Percentiles rank a stretch among this genome's conserved stretches.
Conservation (phyloP, 2,797 vertebrate species). For the Notamacropus eugenii region DNA sequence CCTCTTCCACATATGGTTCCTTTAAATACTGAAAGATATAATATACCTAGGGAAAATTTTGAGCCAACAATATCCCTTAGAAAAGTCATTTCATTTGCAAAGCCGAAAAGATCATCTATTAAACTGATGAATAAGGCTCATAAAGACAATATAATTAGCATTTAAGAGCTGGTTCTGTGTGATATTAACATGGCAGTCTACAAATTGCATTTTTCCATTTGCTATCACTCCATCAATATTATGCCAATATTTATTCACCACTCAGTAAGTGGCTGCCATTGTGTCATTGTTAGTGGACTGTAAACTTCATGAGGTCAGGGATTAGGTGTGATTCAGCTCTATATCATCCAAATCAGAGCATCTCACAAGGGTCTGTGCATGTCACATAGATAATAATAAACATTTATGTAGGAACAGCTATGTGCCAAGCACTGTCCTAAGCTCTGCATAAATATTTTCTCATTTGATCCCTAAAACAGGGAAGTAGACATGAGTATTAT, state of each 20-base stretch:
- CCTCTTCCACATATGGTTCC: not conserved
- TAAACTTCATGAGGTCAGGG: not conserved
- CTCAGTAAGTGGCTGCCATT: not conserved
- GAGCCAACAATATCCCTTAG: not conserved
- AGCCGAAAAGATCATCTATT: not conserved
- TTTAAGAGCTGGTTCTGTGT: not conserved
- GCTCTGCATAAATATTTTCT: not conserved
- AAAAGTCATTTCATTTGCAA: not conserved
- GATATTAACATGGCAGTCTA: not conserved
- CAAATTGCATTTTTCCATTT: not conserved
- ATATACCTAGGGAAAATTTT: not conserved
- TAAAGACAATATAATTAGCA: not conserved
- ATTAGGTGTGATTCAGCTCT: not conserved
- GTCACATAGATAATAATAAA: not conserved
- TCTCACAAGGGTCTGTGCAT: too few relatives aligned
- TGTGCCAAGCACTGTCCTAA: not conserved
- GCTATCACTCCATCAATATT: not conserved
- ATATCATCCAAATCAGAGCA: not conserved
- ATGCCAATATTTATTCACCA: not conserved
- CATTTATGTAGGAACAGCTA: not conserved
- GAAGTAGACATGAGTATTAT: not conserved
- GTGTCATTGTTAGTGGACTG: not conserved
- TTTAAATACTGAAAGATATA: not conserved
- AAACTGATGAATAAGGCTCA: not conserved
- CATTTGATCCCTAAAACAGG: not conserved